These are phyloP conservation scores for Liposcelis brunnea DNA, from an alignment of 2,888 invertebrate species.

Conservation along the genomic window DNA sequence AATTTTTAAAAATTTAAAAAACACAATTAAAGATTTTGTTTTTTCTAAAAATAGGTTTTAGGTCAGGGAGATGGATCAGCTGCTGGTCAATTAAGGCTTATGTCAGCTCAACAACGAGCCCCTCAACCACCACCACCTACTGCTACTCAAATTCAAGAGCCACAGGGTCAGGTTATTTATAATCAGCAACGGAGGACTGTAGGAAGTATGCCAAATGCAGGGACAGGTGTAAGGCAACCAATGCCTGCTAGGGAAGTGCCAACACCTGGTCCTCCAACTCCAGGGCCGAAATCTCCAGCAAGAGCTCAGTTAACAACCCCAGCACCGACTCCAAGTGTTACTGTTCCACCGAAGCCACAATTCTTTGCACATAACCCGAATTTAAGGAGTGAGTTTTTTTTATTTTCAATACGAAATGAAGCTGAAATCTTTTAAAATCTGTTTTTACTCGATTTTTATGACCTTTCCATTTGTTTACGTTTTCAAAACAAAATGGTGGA, in stretches of 20 bases:
- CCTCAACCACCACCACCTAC: slow-evolving; percentile 31
- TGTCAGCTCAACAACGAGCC: slow-evolving; percentile 68
- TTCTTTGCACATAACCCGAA: slow-evolving; percentile 90
- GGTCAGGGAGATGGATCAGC: slow-evolving; percentile 26
- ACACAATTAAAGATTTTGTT: background rate
- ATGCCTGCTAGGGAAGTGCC: slow-evolving; percentile 2
- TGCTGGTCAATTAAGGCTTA: slow-evolving; percentile 40
- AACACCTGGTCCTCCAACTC: slow-evolving; percentile 15
- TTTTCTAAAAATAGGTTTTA: background rate
- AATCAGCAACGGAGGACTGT: slow-evolving; percentile 28
- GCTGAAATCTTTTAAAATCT: too few species aligned
- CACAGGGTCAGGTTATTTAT: slow-evolving; percentile 13
- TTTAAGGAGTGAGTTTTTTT: slow-evolving; percentile 49
- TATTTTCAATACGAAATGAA: too few species aligned
- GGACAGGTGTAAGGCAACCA: slow-evolving; percentile 17
- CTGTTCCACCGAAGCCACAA: slow-evolving; percentile 42
- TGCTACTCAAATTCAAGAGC: slow-evolving; percentile 14
- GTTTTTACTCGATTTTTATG: too few species aligned
- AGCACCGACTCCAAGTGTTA: slow-evolving; percentile 13
- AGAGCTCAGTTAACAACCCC: slow-evolving; percentile 16
- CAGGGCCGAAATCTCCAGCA: slow-evolving; percentile 20
- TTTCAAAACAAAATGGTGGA: too few species aligned
- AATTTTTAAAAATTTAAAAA: background rate
- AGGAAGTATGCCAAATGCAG: slow-evolving; percentile 35
- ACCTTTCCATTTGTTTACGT: too few species aligned